These are phyloP conservation scores for Conops quadrifasciatus DNA, from an alignment of 2,888 invertebrate species.

Conservation along the genomic window DNA sequence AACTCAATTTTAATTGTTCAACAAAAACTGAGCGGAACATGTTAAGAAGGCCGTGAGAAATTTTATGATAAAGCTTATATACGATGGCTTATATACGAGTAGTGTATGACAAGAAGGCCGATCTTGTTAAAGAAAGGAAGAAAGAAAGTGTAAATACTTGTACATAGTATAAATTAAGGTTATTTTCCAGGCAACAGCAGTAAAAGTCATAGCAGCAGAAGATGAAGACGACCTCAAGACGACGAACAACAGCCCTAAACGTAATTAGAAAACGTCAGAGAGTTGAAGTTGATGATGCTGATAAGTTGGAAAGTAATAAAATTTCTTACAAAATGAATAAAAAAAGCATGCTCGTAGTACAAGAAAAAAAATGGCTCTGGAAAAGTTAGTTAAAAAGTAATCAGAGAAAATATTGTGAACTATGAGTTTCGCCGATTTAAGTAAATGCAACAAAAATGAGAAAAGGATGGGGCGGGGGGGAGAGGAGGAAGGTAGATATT, in stretches of 20 bases:
- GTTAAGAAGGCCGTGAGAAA: no score
- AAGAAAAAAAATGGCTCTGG: not conserved
- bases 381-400: conserved; percentile 17
- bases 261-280: conserved; percentile 6
- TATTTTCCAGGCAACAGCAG: no score
- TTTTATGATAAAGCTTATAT: no score
- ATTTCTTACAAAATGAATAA: not conserved
- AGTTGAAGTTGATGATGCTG: not conserved
- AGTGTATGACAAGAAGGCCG: no score
- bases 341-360: not conserved
- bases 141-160: no score
- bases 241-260: not conserved
- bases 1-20: no score
- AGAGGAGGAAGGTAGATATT: not conserved
- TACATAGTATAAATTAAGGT: no score
- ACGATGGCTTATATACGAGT: no score
- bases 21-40: no score
- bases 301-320: not conserved
- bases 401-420: not conserved
- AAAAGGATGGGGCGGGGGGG: not conserved
- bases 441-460: not conserved
- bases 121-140: no score
- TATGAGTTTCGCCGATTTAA: not conserved
- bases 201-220: not conserved
- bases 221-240: not conserved